Base-by-base conservation (phyloP, 2,797 vertebrate genomes). In the Limnodromus scolopaceus region DNA sequence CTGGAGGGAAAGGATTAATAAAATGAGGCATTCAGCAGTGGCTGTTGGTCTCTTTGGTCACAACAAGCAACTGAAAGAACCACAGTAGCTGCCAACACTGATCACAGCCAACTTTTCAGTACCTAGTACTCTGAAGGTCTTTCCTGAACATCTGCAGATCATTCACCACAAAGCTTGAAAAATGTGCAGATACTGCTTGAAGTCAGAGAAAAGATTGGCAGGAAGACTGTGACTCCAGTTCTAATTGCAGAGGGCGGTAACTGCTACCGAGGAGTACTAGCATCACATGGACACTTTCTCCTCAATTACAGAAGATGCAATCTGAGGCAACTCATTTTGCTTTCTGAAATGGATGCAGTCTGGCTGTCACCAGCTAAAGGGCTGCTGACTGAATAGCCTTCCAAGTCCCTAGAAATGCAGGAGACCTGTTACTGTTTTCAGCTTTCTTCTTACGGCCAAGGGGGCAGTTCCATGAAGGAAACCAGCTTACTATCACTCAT, bases 1-100 rank as follows among this genome's bases (percentile, higher is more conserved):
- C 96, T 75, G 77, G 91, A 95, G 95, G 96, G 69, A 97, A 96
- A 96, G 96, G 80, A 97, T 93, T 94, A 97, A 97, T 97, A 95
- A 97, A 93, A 96, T 65, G 72, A 92, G 74, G 84, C 82, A 89
- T 92, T 96, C 65, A 3, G 86, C 83, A 93, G 94, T 84, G 65
- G 48, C 65, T 89, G 64, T 74, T 87, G 84, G 95, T 93, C 95
- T 96, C 91, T 95, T 79, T 10, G 96, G 91, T 74, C 79, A 20
- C 54, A 87, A 83, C 6, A 77, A 78, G 49, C 68, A 85, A 71
- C 70, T 85, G 69, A 89, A 81, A 77, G 30, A 70, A 79, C n/a
- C 19, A 78, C 39, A 95, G 41, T 39, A 94, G 45, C 60, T 92
- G 87, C 76, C 77, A 88, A 48, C 22, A 27, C 32, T 58, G 60